A percentile compares a stretch with the other conserved stretches of the same genome.
phyloP scores from a whole-genome alignment of 2,797 vertebrate species.

The Enteromius trimaculatus region DNA sequence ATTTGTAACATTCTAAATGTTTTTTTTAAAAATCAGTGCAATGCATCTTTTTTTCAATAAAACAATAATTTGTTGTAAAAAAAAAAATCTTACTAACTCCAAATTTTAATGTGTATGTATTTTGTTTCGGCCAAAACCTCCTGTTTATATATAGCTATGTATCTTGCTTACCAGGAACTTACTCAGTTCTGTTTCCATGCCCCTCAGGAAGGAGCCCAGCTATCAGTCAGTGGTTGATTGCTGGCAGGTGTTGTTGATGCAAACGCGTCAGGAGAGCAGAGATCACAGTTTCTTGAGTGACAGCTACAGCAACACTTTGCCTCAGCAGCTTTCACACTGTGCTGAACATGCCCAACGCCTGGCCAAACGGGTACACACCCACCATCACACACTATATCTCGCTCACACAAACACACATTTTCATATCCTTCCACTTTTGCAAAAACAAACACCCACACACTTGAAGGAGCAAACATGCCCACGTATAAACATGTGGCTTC shows the following conservation, averaged over 20 bases:
- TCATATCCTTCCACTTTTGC: constrained; percentile 23
- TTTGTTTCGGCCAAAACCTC: background rate
- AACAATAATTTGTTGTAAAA: background rate
- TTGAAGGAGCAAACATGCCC: constrained; percentile 11
- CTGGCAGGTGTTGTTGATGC: constrained; percentile 74
- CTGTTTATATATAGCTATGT: background rate
- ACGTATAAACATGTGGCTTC: background rate
- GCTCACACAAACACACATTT: constrained; percentile 3
- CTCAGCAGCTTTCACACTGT: constrained; percentile 75
- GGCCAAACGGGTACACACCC: constrained; percentile 74
- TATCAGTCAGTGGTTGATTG: constrained; percentile 71
- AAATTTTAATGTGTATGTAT: background rate
- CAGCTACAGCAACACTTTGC: constrained; percentile 69
- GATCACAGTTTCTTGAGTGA: constrained; percentile 77
- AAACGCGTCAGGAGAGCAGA: constrained; percentile 77
- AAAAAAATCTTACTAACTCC: background rate
- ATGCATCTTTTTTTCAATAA: background rate
- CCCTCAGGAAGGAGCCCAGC: constrained; percentile 74
- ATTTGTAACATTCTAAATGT: background rate
- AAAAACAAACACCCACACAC: constrained; percentile 17
- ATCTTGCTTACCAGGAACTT: background rate
- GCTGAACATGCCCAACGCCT: constrained; percentile 78
- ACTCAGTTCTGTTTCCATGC: background rate
- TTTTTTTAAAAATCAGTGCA: background rate
- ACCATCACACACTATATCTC: background rate